These are phyloP conservation scores for Anastrepha obliqua DNA, from an alignment of 1,140 invertebrate species.

Conservation along the genomic window DNA sequence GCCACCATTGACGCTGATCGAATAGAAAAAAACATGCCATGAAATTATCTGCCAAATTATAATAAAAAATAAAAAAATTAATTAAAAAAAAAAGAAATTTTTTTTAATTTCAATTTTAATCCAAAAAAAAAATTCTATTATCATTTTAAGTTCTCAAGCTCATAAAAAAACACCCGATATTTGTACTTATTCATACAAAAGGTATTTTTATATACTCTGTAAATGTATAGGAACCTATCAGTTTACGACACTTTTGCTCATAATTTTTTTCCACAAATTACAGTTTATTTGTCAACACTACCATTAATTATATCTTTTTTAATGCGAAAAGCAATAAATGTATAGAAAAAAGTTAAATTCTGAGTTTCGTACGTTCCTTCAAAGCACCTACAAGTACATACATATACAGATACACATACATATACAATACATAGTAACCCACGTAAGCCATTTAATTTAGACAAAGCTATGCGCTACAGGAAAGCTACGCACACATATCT, in stretches of 20 bases:
- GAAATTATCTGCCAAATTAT: too few relatives aligned
- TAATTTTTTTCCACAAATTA: not conserved
- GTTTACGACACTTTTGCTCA: not conserved
- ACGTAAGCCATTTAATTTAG: not conserved
- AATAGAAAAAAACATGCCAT: too few relatives aligned
- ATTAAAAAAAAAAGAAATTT: too few relatives aligned
- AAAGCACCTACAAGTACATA: not conserved
- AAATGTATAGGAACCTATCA: too few relatives aligned
- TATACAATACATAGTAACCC: not conserved
- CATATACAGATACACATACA: not conserved
- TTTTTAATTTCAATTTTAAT: too few relatives aligned
- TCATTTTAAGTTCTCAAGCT: too few relatives aligned
- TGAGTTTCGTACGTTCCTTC: too few relatives aligned
- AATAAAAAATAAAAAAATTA: too few relatives aligned
- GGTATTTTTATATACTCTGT: not conserved
- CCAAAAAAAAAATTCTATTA: too few relatives aligned
- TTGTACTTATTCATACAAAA: not conserved
- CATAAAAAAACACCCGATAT: too few relatives aligned
- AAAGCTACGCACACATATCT: not conserved
- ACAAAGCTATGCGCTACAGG: not conserved
- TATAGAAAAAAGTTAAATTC: too few relatives aligned
- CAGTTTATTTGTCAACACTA: not conserved
- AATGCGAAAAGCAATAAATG: not conserved
- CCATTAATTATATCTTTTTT: not conserved
- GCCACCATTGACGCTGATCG: too few relatives aligned